phyloP scores from a whole-genome alignment of 2,888 invertebrate species.

The Lasioglossum villosulum region DNA sequence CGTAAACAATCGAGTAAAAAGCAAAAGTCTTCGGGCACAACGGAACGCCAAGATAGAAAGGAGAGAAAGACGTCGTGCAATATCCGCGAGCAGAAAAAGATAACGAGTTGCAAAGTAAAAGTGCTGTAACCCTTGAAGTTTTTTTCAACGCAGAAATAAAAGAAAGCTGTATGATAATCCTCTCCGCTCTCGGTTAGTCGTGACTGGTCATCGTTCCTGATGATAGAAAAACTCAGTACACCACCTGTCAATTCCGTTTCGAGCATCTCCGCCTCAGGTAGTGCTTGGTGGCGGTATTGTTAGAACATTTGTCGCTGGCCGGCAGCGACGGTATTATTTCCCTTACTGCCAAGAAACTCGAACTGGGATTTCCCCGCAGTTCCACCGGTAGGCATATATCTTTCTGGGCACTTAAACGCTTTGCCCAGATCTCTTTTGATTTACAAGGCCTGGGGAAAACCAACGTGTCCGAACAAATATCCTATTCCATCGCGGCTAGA shows the following conservation, averaged over 20 bases:
- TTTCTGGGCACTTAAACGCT: not conserved
- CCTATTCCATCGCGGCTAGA: not conserved
- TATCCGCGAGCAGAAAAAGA: not conserved
- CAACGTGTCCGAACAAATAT: not conserved
- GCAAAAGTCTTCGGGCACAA: not conserved
- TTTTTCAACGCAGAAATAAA: slow-evolving; percentile 17
- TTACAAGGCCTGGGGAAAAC: slow-evolving; percentile 57
- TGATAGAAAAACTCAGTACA: slow-evolving; percentile 50
- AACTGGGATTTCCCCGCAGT: slow-evolving; percentile 60
- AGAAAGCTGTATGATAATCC: slow-evolving; percentile 59
- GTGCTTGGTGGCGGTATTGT: slow-evolving; percentile 76
- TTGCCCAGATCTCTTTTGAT: slow-evolving; percentile 50
- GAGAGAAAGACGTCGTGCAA: not conserved
- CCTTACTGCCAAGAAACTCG: slow-evolving; percentile 38
- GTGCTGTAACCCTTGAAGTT: not conserved
- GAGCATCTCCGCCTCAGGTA: slow-evolving; percentile 68
- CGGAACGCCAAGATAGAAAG: not conserved
- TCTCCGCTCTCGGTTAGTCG: slow-evolving; percentile 57
- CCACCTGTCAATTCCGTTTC: slow-evolving; percentile 68
- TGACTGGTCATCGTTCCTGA: slow-evolving; percentile 52
- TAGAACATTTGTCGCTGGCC: slow-evolving; percentile 65
- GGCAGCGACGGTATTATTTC: slow-evolving; percentile 57
- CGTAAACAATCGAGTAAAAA: not conserved
- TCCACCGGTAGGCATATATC: not conserved
- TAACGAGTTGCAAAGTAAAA: not conserved